phyloP scores from a whole-genome alignment of 2,888 invertebrate genomes.

The Mesoligia furuncula region DNA sequence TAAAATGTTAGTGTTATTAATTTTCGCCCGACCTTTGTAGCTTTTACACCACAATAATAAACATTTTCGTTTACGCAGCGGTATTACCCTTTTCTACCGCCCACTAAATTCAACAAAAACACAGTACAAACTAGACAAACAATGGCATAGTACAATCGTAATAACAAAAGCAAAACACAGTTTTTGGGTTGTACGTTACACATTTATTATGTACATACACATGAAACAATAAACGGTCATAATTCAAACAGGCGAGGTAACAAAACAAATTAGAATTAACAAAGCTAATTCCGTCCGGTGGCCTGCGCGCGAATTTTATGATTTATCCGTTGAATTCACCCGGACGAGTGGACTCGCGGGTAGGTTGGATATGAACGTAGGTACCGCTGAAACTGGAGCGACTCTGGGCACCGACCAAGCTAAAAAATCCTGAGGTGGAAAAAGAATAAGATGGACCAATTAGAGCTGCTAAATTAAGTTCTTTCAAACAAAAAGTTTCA shows the following conservation, averaged over 20 bases:
- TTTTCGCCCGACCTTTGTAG: constrained; percentile 5
- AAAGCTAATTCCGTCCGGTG: constrained; percentile 74
- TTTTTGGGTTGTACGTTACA: constrained; percentile 53
- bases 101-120: constrained; percentile 45
- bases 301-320: constrained; percentile 76
- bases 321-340: constrained; percentile 77
- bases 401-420: not conserved
- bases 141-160: constrained; percentile 56
- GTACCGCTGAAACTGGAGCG: constrained; percentile 3
- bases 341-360: constrained; percentile 59
- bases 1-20: constrained; percentile 24
- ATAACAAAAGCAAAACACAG: constrained; percentile 58
- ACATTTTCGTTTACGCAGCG: constrained; percentile 11
- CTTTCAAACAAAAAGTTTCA: not conserved
- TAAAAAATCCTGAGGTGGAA: not conserved
- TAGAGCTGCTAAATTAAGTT: constrained; percentile 6
- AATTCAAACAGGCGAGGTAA: constrained; percentile 67
- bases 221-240: constrained; percentile 72
- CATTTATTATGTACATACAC: constrained; percentile 65
- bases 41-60: not conserved
- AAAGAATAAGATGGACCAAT: not conserved
- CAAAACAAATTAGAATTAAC: constrained; percentile 78
- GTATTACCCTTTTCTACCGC: constrained; percentile 18
- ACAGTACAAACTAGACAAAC: constrained; percentile 45
- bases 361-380: constrained; percentile 29